Evolutionary conservation across 2,888 invertebrate species (phyloP).

Genomic region (Drosophila barbarae): DNA sequence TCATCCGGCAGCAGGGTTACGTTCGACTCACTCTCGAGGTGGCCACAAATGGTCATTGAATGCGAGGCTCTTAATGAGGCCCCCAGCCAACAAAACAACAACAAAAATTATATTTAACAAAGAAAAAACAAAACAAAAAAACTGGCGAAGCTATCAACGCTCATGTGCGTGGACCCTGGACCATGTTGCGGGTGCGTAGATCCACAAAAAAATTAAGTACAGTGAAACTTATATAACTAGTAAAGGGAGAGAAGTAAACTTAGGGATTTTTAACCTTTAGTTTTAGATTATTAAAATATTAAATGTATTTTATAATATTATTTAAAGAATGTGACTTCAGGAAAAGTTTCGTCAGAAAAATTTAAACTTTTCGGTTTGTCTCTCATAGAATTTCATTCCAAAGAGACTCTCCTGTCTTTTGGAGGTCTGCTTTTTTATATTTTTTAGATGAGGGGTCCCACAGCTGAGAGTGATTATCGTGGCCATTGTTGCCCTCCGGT

Average conservation of each 20-base stretch:
- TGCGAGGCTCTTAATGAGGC: conserved; percentile 46
- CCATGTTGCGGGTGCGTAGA: conserved; percentile 47
- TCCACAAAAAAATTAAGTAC: conserved; percentile 15
- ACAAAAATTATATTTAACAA: background rate
- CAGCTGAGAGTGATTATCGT: conserved; percentile 58
- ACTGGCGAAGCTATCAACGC: conserved; percentile 52
- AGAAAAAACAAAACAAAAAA: conserved; percentile 9
- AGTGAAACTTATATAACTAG: background rate
- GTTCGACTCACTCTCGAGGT: conserved; percentile 17
- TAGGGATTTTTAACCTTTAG: too few species aligned
- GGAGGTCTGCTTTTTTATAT: background rate
- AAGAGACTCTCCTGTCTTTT: conserved; percentile 7
- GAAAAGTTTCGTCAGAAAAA: background rate
- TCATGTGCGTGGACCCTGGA: conserved; percentile 54
- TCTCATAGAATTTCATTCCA: background rate
- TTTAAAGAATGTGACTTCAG: too few species aligned
- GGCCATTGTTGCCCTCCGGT: conserved; percentile 63
- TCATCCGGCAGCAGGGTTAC: conserved; percentile 27
- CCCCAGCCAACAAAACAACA: conserved; percentile 18
- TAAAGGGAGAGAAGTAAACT: accelerated
- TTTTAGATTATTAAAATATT: too few species aligned
- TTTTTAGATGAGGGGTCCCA: conserved; percentile 13
- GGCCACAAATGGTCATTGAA: conserved; percentile 49
- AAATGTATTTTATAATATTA: too few species aligned
- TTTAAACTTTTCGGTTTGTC: too few species aligned